Evolutionary conservation across 2,113 vertebrate species (phyloP).

Genomic region (Stomatorhinus ivindoensis): DNA sequence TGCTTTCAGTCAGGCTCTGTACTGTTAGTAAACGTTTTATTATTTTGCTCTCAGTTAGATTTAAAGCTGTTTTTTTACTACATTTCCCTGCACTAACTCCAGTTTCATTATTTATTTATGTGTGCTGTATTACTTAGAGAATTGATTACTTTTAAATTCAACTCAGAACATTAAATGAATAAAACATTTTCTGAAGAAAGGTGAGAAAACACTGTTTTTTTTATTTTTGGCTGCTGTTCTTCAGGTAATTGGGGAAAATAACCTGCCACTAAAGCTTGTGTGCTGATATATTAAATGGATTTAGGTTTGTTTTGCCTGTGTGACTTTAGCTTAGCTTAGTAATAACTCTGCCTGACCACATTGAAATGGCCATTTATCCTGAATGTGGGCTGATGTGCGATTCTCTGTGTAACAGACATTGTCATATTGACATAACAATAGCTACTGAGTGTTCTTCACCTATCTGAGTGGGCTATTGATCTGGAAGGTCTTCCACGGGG

Average conservation of each 20-base stretch:
- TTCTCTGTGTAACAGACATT: slow-evolving; percentile 40
- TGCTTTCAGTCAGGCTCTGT: slow-evolving; percentile 48
- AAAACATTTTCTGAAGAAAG: not conserved
- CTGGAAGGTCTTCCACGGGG: slow-evolving; percentile 9
- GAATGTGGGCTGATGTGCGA: slow-evolving; percentile 43
- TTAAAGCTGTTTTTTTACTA: slow-evolving; percentile 38
- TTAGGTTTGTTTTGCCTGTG: not conserved
- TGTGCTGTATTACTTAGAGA: not conserved
- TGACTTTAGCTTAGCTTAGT: not conserved
- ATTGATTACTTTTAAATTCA: slow-evolving; percentile 6
- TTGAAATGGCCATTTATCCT: slow-evolving; percentile 60
- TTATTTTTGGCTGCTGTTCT: not conserved
- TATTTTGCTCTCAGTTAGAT: slow-evolving; percentile 56
- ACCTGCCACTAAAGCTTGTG: not conserved
- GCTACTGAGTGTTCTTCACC: slow-evolving; percentile 37
- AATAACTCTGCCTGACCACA: not conserved
- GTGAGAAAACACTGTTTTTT: not conserved
- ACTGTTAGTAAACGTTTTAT: slow-evolving; percentile 57
- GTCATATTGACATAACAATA: slow-evolving; percentile 40
- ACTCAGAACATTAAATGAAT: slow-evolving; percentile 7
- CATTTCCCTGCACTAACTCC: not conserved
- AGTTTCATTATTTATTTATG: not conserved
- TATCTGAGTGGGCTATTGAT: slow-evolving; percentile 24
- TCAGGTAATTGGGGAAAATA: not conserved
- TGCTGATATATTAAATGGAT: not conserved